A percentile compares a stretch with the other conserved stretches of the same genome.
phyloP scores from a whole-genome alignment of 2,797 vertebrate species.

The Tenualosa thibaudeaui region DNA sequence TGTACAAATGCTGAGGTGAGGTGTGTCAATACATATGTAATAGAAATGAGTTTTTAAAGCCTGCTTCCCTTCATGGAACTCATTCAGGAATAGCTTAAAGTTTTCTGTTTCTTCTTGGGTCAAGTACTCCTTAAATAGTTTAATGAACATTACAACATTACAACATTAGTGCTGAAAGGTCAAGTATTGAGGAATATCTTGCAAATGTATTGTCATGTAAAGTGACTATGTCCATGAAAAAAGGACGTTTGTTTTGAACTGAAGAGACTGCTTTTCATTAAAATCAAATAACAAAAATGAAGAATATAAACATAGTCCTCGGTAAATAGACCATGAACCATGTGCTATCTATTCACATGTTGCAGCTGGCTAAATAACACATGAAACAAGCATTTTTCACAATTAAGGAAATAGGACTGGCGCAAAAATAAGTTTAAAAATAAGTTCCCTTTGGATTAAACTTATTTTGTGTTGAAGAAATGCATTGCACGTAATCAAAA shows the following conservation, averaged over 20 bases:
- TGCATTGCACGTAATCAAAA: background rate
- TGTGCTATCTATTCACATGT: background rate
- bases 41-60: background rate
- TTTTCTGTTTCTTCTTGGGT: background rate
- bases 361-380: background rate
- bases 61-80: background rate
- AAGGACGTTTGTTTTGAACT: background rate
- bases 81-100: background rate
- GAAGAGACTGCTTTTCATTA: background rate
- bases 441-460: background rate
- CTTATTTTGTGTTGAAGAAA: background rate
- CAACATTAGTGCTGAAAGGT: background rate
- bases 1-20: background rate
- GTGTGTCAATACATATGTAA: background rate
- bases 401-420: background rate
- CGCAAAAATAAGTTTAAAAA: background rate
- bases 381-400: background rate
- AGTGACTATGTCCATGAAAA: background rate
- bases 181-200: background rate
- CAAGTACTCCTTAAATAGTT: background rate
- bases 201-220: background rate
- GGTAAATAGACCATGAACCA: background rate
- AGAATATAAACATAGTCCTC: background rate
- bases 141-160: background rate
- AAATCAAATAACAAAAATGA: background rate